These are phyloP conservation scores for Aegithalos caudatus DNA, from an alignment of 2,113 vertebrate species.

Conservation along the genomic window DNA sequence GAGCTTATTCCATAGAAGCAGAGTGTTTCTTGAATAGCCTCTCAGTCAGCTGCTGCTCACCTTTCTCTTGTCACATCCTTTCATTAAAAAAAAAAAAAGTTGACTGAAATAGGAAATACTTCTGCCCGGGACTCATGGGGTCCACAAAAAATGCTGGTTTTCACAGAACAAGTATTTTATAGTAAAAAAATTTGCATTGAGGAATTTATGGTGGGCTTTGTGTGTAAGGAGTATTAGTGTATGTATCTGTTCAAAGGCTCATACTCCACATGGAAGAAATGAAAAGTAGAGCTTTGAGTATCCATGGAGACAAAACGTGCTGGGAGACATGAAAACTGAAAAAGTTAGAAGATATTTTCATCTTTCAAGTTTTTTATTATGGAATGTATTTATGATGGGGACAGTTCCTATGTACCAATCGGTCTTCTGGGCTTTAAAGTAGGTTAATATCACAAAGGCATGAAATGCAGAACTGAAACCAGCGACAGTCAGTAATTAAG, in stretches of 20 bases:
- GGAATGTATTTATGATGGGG: neutral
- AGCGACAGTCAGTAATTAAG: neutral
- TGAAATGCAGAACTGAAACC: neutral
- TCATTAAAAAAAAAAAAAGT: neutral
- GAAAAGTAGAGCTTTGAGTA: conserved; percentile 11
- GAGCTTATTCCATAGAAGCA: neutral
- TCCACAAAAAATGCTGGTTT: neutral
- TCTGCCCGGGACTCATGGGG: neutral
- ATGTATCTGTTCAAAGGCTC: neutral
- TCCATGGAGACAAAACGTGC: conserved; percentile 13
- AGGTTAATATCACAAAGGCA: neutral
- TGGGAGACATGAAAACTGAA: neutral
- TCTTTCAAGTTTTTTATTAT: neutral
- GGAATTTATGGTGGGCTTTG: neutral
- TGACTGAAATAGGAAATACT: neutral
- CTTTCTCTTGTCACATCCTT: neutral
- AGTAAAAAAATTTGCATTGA: neutral
- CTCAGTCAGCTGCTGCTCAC: neutral
- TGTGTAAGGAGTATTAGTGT: neutral
- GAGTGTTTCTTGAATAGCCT: neutral
- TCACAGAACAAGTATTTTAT: neutral
- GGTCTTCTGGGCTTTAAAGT: neutral
- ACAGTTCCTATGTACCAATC: neutral
- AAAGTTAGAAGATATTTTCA: neutral
- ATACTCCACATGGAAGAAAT: neutral